These are phyloP conservation scores for Hycleus phaleratus DNA, from an alignment of 1,140 invertebrate species.

Conservation along the genomic window DNA sequence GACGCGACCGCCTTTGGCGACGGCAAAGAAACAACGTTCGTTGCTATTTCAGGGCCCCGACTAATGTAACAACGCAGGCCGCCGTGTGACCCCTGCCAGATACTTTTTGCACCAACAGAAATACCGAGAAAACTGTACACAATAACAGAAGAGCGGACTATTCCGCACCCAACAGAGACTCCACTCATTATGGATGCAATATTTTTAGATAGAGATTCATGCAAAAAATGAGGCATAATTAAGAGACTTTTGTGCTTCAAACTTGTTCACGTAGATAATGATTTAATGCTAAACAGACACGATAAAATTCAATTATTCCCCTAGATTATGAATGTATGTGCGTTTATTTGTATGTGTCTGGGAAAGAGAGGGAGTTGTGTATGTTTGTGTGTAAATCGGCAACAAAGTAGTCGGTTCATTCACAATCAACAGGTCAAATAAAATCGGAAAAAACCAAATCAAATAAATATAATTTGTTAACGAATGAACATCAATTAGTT, in stretches of 20 bases:
- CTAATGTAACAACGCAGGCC: slow-evolving; percentile 13
- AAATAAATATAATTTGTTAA: slow-evolving; percentile 12
- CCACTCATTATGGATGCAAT: no score
- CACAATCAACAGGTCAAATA: slow-evolving; percentile 20
- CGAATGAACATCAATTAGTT: slow-evolving; percentile 12
- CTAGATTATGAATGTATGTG: slow-evolving; percentile 1
- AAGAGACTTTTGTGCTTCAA: no score
- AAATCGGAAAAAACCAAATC: slow-evolving; percentile 8
- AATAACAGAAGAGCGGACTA: slow-evolving; percentile 7
- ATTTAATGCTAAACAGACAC: no score
- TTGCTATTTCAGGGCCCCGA: slow-evolving; percentile 25
- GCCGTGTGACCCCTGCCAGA: slow-evolving; percentile 27
- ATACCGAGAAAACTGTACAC: slow-evolving; percentile 10
- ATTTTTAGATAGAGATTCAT: no score
- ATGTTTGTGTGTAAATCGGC: slow-evolving; percentile 10
- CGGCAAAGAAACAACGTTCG: slow-evolving; percentile 29
- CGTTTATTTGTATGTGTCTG: slow-evolving; percentile 1
- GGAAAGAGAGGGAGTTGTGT: slow-evolving; percentile 2
- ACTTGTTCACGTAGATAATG: no score
- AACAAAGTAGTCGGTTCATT: slow-evolving; percentile 15
- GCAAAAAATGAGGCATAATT: no score
- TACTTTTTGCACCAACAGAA: slow-evolving; percentile 22
- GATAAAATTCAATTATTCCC: no score
- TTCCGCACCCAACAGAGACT: not conserved
- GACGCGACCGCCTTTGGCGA: slow-evolving; percentile 28